Evolutionary conservation across 2,113 vertebrate species (phyloP).

Genomic region (Labeo rohita): DNA sequence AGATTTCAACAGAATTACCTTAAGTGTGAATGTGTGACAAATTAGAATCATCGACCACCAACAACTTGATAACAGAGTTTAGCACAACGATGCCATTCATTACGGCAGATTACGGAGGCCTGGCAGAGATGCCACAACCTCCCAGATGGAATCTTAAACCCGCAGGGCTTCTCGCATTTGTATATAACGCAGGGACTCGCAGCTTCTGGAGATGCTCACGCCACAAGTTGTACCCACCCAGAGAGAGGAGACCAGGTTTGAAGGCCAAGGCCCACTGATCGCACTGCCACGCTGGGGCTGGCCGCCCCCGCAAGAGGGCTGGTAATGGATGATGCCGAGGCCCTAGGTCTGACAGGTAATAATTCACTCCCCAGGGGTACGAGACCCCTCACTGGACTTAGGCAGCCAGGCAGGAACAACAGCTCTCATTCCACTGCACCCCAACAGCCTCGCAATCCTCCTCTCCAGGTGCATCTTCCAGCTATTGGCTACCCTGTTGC

Average conservation of each 20-base stretch:
- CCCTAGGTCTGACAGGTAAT: slow-evolving; percentile 73
- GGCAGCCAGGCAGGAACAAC: slow-evolving; percentile 56
- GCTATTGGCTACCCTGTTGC: slow-evolving; percentile 67
- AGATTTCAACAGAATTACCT: slow-evolving; percentile 16
- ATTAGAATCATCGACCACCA: slow-evolving; percentile 19
- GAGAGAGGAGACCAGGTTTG: slow-evolving; percentile 57
- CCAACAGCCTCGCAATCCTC: slow-evolving; percentile 44
- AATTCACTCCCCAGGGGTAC: slow-evolving; percentile 76
- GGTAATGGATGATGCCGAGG: slow-evolving; percentile 72
- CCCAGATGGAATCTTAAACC: background rate
- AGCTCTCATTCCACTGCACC: slow-evolving; percentile 38
- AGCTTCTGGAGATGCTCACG: background rate
- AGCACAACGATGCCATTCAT: background rate
- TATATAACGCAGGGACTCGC: background rate
- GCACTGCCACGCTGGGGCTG: slow-evolving; percentile 54
- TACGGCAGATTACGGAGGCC: background rate
- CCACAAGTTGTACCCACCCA: slow-evolving; percentile 63
- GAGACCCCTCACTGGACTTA: slow-evolving; percentile 67
- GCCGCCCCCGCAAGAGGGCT: slow-evolving; percentile 64
- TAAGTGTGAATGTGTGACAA: slow-evolving; percentile 30
- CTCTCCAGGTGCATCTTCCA: slow-evolving; percentile 59
- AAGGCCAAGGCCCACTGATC: slow-evolving; percentile 68
- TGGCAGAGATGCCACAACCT: background rate
- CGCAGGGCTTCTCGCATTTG: background rate
- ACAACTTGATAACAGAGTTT: slow-evolving; percentile 14